Conservation (phyloP, 2,888 invertebrate species). For the Acanthacorydalis orientalis region DNA sequence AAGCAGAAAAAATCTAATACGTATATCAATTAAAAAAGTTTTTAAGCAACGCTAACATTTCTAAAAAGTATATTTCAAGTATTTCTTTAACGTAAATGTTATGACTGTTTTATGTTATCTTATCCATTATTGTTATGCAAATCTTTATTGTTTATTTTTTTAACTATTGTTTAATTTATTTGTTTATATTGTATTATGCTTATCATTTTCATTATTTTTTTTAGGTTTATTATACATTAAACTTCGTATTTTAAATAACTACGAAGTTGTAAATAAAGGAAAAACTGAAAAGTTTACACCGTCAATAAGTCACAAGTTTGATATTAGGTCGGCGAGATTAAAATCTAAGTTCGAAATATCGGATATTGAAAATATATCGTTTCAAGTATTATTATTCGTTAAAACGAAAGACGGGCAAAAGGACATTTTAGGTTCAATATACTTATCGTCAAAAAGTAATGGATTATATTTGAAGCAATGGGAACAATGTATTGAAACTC, state of each 20-base stretch:
- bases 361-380: slow-evolving; percentile 42
- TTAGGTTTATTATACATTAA: slow-evolving; percentile 58
- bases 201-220: slow-evolving; percentile 15
- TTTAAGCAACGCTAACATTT: too few species aligned
- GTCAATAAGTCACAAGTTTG: slow-evolving; percentile 60
- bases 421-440: slow-evolving; percentile 45
- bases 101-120: too few species aligned
- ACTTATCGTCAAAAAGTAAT: slow-evolving; percentile 44
- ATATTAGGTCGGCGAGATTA: slow-evolving; percentile 44
- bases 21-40: too few species aligned
- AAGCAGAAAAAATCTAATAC: too few species aligned
- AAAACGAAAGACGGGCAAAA: slow-evolving; percentile 53
- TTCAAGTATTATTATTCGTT: slow-evolving; percentile 46
- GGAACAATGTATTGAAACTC: slow-evolving; percentile 1
- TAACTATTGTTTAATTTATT: too few species aligned
- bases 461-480: slow-evolving; percentile 3
- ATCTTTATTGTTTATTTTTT: too few species aligned
- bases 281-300: slow-evolving; percentile 59
- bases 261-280: slow-evolving; percentile 32
- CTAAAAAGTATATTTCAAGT: too few species aligned
- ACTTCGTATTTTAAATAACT: slow-evolving; percentile 55
- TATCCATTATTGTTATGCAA: too few species aligned
- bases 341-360: slow-evolving; percentile 44
- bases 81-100: too few species aligned
- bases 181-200: neutral